Percentiles rank a stretch among this genome's conserved stretches.
Evolutionary conservation across 2,113 vertebrate genomes (phyloP).

Genomic region (Brachyhypopomus gauderio): DNA sequence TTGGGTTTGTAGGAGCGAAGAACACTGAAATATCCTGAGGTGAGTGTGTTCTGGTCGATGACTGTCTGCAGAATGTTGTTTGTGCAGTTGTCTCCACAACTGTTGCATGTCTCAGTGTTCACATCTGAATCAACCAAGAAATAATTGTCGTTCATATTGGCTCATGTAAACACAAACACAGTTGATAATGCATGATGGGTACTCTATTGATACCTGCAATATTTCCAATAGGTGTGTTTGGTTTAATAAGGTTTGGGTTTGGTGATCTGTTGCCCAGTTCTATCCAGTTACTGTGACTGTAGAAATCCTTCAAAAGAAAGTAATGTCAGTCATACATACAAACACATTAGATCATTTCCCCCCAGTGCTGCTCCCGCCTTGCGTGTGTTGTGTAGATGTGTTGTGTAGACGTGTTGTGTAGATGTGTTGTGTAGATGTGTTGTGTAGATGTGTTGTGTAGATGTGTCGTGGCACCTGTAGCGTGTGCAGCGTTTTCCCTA

Average conservation of each 20-base stretch:
- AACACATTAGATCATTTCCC: neutral
- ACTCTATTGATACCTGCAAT: neutral
- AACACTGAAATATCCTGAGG: conserved; percentile 23
- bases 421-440: too few relatives aligned
- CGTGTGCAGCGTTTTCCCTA: conserved; percentile 18
- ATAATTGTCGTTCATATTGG: neutral
- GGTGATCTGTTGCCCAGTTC: conserved; percentile 12
- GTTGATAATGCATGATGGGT: neutral
- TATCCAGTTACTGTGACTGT: conserved; percentile 31
- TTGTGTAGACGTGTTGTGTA: too few relatives aligned
- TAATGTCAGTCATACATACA: neutral
- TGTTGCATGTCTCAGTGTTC: conserved; percentile 33
- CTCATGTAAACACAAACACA: neutral
- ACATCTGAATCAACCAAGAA: neutral
- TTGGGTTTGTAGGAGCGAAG: neutral
- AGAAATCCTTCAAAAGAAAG: conserved; percentile 12
- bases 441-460: too few relatives aligned
- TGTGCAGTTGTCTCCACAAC: conserved; percentile 26
- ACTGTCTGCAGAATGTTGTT: conserved; percentile 26
- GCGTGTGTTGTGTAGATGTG: neutral
- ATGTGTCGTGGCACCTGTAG: conserved; percentile 11
- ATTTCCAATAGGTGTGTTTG: neutral
- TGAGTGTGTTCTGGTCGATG: conserved; percentile 28
- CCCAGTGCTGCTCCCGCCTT: too few relatives aligned
- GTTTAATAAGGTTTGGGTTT: neutral